phyloP scores from a whole-genome alignment of 30 jellyfish, hydroid and myxozoan genomes.

The Hydractinia symbiolongicarpus region DNA sequence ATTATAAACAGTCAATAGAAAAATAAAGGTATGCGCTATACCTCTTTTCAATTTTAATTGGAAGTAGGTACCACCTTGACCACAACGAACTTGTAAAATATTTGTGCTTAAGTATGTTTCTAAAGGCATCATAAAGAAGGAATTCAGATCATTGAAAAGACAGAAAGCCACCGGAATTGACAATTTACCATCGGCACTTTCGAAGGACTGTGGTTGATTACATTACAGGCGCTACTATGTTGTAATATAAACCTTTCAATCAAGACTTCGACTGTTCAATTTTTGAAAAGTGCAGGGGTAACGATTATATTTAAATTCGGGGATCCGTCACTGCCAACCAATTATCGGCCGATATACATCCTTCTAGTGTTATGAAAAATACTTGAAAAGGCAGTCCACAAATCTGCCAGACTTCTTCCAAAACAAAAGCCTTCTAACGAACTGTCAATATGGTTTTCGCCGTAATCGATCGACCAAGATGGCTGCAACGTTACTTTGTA shows the following conservation, averaged over 20 bases:
- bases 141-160: constrained; percentile 8
- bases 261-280: not conserved
- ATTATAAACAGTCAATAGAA: not conserved
- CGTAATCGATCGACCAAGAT: too few species aligned
- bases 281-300: too few species aligned
- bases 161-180: constrained; percentile 5
- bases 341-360: too few species aligned
- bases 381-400: too few species aligned
- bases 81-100: not conserved
- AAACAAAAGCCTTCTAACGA: too few species aligned
- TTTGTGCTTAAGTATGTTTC: not conserved
- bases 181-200: constrained; percentile 6
- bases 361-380: too few species aligned
- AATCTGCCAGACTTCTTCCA: too few species aligned
- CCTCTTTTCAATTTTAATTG: not conserved
- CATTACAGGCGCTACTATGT: not conserved
- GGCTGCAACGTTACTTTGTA: too few species aligned
- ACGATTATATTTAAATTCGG: too few species aligned
- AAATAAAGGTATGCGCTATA: constrained; percentile 10
- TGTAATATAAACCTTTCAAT: not conserved
- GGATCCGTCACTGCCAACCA: too few species aligned
- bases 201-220: not conserved
- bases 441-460: too few species aligned
- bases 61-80: not conserved
- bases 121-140: not conserved